Conservation (phyloP, 64 coral and sea anemone genomes). For the Pachyseris speciosa region DNA sequence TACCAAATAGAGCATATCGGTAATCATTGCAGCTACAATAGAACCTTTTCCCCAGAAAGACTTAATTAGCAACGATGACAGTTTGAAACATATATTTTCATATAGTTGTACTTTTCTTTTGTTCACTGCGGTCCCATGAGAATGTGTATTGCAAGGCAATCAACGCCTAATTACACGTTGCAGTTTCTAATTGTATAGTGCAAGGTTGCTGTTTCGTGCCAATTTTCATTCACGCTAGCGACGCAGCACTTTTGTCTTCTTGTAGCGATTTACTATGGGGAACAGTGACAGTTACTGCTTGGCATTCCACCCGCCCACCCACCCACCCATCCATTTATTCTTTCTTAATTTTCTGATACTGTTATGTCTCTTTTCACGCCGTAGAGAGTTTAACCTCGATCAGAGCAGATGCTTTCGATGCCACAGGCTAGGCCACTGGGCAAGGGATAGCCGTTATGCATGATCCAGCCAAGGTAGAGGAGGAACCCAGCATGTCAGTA, state of each 20-base stretch:
- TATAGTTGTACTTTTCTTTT: too few species aligned
- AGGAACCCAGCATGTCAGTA: background rate
- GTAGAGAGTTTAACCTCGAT: background rate
- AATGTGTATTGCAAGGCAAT: too few species aligned
- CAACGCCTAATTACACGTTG: too few species aligned
- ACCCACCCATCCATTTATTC: background rate
- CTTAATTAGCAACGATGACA: too few species aligned
- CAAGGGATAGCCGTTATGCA: background rate
- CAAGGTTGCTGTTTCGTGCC: background rate
- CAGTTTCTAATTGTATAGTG: too few species aligned
- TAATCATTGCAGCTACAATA: too few species aligned
- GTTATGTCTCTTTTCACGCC: background rate
- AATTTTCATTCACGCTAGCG: background rate
- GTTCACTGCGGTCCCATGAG: too few species aligned
- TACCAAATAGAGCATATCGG: too few species aligned
- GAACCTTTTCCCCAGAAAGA: too few species aligned
- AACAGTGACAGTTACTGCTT: background rate
- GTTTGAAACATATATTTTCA: too few species aligned
- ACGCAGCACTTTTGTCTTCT: background rate
- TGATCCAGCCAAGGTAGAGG: background rate
- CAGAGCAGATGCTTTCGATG: background rate
- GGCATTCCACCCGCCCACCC: too few species aligned
- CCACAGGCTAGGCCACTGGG: background rate
- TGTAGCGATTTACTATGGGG: background rate
- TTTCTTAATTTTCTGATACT: conserved; percentile 10